phyloP scores from a whole-genome alignment of 2,797 vertebrate species.

The Microcaecilia unicolor region DNA sequence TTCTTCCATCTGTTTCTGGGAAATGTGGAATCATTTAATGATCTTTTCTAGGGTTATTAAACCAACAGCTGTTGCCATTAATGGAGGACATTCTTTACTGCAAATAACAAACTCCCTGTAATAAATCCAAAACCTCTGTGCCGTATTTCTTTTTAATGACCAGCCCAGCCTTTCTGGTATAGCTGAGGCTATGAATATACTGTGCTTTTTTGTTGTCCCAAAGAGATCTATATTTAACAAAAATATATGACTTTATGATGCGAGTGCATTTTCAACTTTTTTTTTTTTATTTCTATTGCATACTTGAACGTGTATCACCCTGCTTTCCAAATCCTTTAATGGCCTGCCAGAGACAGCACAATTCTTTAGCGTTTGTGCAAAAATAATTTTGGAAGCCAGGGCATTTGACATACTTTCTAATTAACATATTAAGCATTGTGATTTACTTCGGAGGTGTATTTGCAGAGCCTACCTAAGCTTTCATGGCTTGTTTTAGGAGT shows the following conservation, averaged over 20 bases:
- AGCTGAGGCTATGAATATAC: constrained; percentile 19
- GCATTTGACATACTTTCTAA: constrained; percentile 9
- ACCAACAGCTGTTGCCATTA: constrained; percentile 66
- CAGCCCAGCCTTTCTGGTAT: constrained; percentile 24
- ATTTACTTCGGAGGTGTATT: constrained; percentile 4
- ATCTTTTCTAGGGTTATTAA: constrained; percentile 66
- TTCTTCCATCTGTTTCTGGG: constrained; percentile 61
- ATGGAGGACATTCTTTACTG: constrained; percentile 55
- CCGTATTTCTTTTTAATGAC: constrained; percentile 30
- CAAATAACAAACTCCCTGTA: constrained; percentile 22
- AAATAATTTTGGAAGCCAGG: no score
- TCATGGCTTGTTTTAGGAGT: no score
- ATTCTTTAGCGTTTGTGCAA: no score
- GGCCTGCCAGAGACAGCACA: no score
- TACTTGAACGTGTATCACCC: no score
- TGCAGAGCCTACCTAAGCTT: not conserved
- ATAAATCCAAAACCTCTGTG: constrained; percentile 36
- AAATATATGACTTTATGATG: constrained; percentile 5
- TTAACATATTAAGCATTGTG: constrained; percentile 7
- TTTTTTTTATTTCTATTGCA: no score
- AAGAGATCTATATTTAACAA: not conserved
- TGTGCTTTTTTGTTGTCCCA: no score
- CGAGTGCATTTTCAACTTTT: constrained; percentile 17
- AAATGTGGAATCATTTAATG: constrained; percentile 52
- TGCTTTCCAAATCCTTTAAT: no score